Base-by-base conservation (phyloP, 2,797 vertebrate species). In the Melanotaenia trifasciata region DNA sequence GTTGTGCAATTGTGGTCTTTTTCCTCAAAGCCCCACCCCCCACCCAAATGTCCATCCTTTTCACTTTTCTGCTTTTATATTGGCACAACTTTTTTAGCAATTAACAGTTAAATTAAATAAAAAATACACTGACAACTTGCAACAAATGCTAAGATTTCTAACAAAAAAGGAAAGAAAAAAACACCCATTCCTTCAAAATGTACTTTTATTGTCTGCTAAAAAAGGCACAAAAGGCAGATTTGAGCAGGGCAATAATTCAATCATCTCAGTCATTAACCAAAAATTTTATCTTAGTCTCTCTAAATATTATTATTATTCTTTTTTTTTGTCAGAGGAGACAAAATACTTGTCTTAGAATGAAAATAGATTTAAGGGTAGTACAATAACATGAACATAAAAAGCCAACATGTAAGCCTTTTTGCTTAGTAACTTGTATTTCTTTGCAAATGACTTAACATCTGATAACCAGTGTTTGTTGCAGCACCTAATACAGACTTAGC, bases 201-300 rank as follows among this genome's bases (percentile, higher is more conserved):
- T 11, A 28, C 22, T 57, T 77, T 87, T 45, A 83, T 59, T 81
- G 50, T 77, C 66, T 63, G 67, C 78, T 81, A 35, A 54, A 64
- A 79, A 88, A 89, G 89, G 85, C 87, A 90, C 85, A 67, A 20
- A 58, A 58, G 70, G 75, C 76, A 53, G 53, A 43, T 87, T 61
- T 28, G 40, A 82, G 69, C 72, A 77, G 16, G 50, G 45, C 60
- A 64, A 53, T 32, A 56, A 81, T 7, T 70, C 38, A 70, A 59
- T 72, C 50, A 57, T 62, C 26, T 64, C 45, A 57, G 0, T 50
- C 53, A 45, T 35, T 56, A 14, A 69, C 30, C 22, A 9, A 66
- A 77, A 70, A n/a, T 57, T 20, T 16, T 43, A 12, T 36, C 2
- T 24, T 28, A 20, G 28, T 57, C 32, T 56, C 14, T 16, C 56